A percentile compares a stretch with the other conserved stretches of the same genome.
phyloP scores from a whole-genome alignment of 2,888 invertebrate genomes.

The Napeogenes sylphis region DNA sequence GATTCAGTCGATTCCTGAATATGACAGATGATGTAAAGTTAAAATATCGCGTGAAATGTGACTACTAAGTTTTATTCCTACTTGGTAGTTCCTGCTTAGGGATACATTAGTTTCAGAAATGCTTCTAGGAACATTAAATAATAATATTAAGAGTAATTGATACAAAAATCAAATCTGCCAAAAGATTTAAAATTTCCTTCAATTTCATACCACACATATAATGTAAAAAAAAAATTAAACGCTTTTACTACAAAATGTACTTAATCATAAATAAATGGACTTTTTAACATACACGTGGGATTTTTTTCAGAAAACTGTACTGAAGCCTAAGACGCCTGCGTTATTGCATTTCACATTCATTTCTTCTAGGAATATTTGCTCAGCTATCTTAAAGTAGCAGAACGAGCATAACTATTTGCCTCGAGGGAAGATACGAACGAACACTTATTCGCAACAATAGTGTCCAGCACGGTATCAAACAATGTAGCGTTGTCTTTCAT shows the following conservation, averaged over 20 bases:
- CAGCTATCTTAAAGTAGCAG: conserved; percentile 27
- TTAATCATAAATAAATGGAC: too few species aligned
- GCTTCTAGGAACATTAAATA: conserved; percentile 3
- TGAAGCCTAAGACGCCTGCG: too few species aligned
- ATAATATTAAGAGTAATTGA: background rate
- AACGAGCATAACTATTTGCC: conserved; percentile 33
- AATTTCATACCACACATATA: background rate
- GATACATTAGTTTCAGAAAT: conserved; percentile 11
- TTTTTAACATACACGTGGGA: too few species aligned
- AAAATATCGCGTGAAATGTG: conserved; percentile 27
- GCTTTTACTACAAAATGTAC: background rate
- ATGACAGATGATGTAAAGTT: conserved; percentile 29
- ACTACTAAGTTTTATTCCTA: conserved; percentile 20
- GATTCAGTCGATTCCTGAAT: conserved; percentile 23
- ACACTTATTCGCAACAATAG: conserved; percentile 64
- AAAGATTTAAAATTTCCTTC: too few species aligned
- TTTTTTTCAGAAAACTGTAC: too few species aligned
- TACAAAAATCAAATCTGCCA: too few species aligned
- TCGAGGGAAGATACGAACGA: conserved; percentile 32
- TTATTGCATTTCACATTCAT: conserved; percentile 13
- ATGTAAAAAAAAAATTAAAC: background rate
- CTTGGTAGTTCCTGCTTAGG: conserved; percentile 16
- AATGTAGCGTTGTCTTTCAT: conserved; percentile 47
- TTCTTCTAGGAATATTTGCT: conserved; percentile 12
- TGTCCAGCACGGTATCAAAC: conserved; percentile 59